phyloP scores from a whole-genome alignment of 2,888 invertebrate genomes.

The Oxyscelio sp. region DNA sequence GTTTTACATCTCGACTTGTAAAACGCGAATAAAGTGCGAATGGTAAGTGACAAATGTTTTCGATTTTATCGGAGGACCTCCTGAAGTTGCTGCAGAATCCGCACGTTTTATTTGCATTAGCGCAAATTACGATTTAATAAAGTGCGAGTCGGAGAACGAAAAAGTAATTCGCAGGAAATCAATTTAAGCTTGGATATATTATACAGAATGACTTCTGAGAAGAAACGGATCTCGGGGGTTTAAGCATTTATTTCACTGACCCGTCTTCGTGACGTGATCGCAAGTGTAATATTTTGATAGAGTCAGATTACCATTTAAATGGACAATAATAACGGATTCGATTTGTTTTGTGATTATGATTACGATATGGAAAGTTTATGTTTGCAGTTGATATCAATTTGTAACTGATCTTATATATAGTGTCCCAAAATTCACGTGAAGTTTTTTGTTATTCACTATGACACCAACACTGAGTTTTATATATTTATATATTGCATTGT shows the following conservation, averaged over 20 bases:
- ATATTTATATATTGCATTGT: too few species aligned
- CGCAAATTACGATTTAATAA: conserved; percentile 33
- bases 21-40: not conserved
- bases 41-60: conserved; percentile 5
- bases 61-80: too few species aligned
- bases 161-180: conserved; percentile 32
- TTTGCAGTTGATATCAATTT: too few species aligned
- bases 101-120: not conserved
- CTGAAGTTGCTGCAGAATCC: too few species aligned
- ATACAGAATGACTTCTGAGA: not conserved
- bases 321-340: too few species aligned
- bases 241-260: not conserved
- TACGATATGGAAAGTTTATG: too few species aligned
- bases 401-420: too few species aligned
- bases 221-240: not conserved
- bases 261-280: not conserved
- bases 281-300: not conserved
- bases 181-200: conserved; percentile 13
- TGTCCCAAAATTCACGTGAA: too few species aligned
- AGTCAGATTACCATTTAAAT: not conserved
- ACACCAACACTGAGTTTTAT: too few species aligned
- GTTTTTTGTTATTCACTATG: too few species aligned
- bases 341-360: too few species aligned
- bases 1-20: not conserved
- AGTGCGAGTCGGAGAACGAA: not conserved